These are phyloP conservation scores for Idaea dimidiata DNA, from an alignment of 2,888 invertebrate genomes.

Conservation along the genomic window DNA sequence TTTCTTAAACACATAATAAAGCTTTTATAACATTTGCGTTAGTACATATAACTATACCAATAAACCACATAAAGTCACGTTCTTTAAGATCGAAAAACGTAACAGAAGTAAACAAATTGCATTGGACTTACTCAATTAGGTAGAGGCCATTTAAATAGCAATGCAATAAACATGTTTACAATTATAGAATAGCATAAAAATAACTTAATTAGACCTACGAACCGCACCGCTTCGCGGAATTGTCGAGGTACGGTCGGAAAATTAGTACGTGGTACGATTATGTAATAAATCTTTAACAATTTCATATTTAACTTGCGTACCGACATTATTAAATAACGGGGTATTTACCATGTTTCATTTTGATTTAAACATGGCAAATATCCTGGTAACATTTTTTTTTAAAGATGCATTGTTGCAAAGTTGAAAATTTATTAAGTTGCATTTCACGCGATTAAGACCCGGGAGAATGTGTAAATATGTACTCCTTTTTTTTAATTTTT, in stretches of 20 bases:
- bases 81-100: slow-evolving; percentile 29
- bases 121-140: slow-evolving; percentile 48
- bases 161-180: slow-evolving; percentile 53
- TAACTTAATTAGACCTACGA: slow-evolving; percentile 36
- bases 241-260: slow-evolving; percentile 7
- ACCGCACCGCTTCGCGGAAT: slow-evolving; percentile 24
- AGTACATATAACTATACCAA: background rate
- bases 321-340: no score
- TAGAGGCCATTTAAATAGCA: slow-evolving; percentile 47
- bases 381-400: no score
- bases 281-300: background rate
- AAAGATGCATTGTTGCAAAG: no score
- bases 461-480: no score
- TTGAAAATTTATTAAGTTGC: no score
- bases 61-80: slow-evolving; percentile 25
- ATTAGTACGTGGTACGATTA: background rate
- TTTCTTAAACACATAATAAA: background rate
- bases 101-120: slow-evolving; percentile 39
- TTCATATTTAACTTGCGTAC: background rate
- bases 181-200: slow-evolving; percentile 47
- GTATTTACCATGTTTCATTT: no score
- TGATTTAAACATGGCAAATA: no score
- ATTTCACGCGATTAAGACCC: no score
- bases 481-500: no score
- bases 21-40: background rate